phyloP scores from a whole-genome alignment of 2,113 vertebrate genomes.

The Pseudopodoces humilis region DNA sequence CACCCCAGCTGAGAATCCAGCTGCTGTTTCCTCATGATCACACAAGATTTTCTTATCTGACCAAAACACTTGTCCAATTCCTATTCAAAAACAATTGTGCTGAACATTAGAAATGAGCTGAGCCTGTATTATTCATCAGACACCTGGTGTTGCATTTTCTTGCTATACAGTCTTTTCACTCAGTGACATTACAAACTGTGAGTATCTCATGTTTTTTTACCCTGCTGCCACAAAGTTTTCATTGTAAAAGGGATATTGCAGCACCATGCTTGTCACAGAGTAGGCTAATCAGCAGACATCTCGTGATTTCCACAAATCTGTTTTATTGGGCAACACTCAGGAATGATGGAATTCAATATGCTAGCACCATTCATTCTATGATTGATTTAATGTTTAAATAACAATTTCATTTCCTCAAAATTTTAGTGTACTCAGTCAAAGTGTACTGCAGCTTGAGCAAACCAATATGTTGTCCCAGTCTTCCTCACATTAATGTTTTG shows the following conservation, averaged over 20 bases:
- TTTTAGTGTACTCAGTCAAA: background rate
- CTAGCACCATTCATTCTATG: background rate
- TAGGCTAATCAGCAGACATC: background rate
- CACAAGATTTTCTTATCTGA: conserved; percentile 29
- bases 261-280: background rate
- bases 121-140: background rate
- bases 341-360: background rate
- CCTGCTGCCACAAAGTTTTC: background rate
- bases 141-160: background rate
- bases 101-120: background rate
- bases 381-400: background rate
- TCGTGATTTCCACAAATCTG: background rate
- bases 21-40: background rate
- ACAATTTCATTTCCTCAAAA: background rate
- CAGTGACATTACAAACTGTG: background rate
- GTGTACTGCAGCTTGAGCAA: background rate
- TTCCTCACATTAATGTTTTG: background rate
- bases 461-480: background rate
- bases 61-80: conserved; percentile 2
- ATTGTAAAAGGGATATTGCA: background rate
- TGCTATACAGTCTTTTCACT: background rate
- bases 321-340: background rate
- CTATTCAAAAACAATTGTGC: background rate
- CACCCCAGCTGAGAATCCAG: background rate
- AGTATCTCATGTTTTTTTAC: background rate